Evolutionary conservation across 2,888 invertebrate genomes (phyloP).

Genomic region (Lasioglossum leucozonium): DNA sequence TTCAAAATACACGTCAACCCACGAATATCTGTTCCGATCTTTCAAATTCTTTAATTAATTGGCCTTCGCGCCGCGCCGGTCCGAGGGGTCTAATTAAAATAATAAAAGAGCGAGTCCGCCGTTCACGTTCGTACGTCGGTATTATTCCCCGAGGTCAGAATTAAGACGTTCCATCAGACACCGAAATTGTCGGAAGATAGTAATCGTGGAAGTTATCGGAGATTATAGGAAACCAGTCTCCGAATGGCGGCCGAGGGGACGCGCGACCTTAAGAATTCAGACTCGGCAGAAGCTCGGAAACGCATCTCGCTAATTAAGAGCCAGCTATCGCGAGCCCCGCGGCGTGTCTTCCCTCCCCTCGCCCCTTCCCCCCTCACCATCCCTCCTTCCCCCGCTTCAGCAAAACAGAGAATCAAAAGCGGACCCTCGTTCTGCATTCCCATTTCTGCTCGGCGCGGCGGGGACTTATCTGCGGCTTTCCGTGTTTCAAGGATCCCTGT

Average conservation of each 20-base stretch:
- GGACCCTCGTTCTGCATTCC: slow-evolving; percentile 26
- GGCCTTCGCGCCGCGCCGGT: no score
- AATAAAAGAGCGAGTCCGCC: not conserved
- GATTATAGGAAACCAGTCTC: slow-evolving; percentile 16
- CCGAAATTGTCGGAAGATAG: slow-evolving; percentile 16
- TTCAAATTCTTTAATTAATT: not conserved
- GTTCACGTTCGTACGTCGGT: not conserved
- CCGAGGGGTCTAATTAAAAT: not conserved
- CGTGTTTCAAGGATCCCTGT: slow-evolving; percentile 1
- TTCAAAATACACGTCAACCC: no score
- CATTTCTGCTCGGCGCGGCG: not conserved
- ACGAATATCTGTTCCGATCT: no score
- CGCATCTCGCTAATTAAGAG: slow-evolving; percentile 52
- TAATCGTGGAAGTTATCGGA: slow-evolving; percentile 13
- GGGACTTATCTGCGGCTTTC: slow-evolving; percentile 16
- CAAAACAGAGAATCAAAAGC: slow-evolving; percentile 30
- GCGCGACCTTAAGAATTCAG: slow-evolving; percentile 6
- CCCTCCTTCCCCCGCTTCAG: not conserved
- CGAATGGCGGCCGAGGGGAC: not conserved
- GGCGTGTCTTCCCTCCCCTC: not conserved
- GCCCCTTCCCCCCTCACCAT: no score
- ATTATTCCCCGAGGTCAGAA: not conserved
- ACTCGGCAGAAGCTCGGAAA: slow-evolving; percentile 19
- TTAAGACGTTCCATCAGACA: slow-evolving; percentile 15
- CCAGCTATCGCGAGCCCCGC: slow-evolving; percentile 24